phyloP scores from a whole-genome alignment of 2,888 invertebrate genomes.

The Volucella zonaria region DNA sequence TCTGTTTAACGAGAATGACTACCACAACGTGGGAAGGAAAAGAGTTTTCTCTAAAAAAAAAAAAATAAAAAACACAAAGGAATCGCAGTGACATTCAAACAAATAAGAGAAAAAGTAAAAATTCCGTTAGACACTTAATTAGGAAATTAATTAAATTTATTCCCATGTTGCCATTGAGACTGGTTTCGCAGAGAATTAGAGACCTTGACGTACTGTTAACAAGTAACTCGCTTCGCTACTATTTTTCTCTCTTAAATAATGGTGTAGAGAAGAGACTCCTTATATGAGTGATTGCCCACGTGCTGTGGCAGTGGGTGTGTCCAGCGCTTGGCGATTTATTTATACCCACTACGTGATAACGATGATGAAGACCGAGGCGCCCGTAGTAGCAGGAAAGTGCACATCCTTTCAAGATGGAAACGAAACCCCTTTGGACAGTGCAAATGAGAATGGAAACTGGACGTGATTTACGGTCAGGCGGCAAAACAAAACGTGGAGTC shows the following conservation, averaged over 20 bases:
- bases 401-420: slow-evolving; percentile 54
- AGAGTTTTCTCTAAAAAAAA: slow-evolving; percentile 13
- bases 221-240: slow-evolving; percentile 3
- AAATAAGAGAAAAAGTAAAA: slow-evolving; percentile 20
- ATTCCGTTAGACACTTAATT: slow-evolving; percentile 62
- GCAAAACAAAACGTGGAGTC: slow-evolving; percentile 18
- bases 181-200: slow-evolving; percentile 1
- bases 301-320: slow-evolving; percentile 14
- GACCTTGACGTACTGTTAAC: slow-evolving; percentile 18
- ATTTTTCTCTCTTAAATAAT: background rate
- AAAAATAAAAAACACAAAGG: slow-evolving; percentile 6
- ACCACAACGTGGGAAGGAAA: slow-evolving; percentile 24
- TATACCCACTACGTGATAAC: slow-evolving; percentile 69
- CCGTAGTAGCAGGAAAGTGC: slow-evolving; percentile 16
- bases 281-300: slow-evolving; percentile 37
- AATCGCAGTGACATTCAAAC: background rate
- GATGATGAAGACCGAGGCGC: slow-evolving; percentile 40
- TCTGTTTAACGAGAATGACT: slow-evolving; percentile 56
- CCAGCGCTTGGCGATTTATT: slow-evolving; percentile 69
- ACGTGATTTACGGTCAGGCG: slow-evolving; percentile 52
- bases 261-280: background rate
- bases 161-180: slow-evolving; percentile 56
- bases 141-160: slow-evolving; percentile 72
- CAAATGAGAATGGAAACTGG: slow-evolving; percentile 71
- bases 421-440: slow-evolving; percentile 59